These are phyloP conservation scores for Agonum fuliginosum DNA, from an alignment of 2,888 invertebrate species.

Conservation along the genomic window DNA sequence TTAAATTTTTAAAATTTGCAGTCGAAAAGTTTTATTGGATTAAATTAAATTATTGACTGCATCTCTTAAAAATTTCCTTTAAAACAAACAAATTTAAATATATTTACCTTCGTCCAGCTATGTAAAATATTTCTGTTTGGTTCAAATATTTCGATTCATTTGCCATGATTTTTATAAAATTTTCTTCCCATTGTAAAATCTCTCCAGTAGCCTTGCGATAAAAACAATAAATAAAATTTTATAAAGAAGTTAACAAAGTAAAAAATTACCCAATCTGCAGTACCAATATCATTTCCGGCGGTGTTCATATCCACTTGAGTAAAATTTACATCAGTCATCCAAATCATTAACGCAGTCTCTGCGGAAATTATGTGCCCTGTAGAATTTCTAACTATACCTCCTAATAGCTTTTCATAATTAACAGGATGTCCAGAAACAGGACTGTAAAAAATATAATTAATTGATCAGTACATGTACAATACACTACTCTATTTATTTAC, in stretches of 20 bases:
- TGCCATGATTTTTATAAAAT: constrained; percentile 74
- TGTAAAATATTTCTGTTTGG: constrained; percentile 75
- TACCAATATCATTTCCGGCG: constrained; percentile 83
- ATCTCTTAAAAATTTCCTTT: not conserved
- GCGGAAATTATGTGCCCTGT: constrained; percentile 80
- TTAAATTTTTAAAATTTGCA: too few species aligned
- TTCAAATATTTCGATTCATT: constrained; percentile 68
- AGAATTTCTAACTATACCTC: constrained; percentile 77
- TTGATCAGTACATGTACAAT: constrained; percentile 23
- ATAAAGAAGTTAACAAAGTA: not conserved
- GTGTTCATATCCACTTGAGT: constrained; percentile 79
- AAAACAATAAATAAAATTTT: constrained; percentile 61
- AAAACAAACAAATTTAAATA: not conserved
- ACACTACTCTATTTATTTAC: constrained; percentile 65
- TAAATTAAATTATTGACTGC: too few species aligned
- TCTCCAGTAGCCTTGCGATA: constrained; percentile 75
- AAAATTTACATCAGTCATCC: constrained; percentile 82
- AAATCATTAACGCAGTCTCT: constrained; percentile 77
- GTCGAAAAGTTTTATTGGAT: too few species aligned
- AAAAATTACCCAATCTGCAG: constrained; percentile 81
- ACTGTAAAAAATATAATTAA: constrained; percentile 71
- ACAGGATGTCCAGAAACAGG: constrained; percentile 80
- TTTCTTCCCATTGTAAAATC: constrained; percentile 78
- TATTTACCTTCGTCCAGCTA: constrained; percentile 76
- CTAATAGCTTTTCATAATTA: constrained; percentile 79